These are phyloP conservation scores for Eciton burchellii DNA, from an alignment of 1,140 invertebrate genomes.

Conservation along the genomic window DNA sequence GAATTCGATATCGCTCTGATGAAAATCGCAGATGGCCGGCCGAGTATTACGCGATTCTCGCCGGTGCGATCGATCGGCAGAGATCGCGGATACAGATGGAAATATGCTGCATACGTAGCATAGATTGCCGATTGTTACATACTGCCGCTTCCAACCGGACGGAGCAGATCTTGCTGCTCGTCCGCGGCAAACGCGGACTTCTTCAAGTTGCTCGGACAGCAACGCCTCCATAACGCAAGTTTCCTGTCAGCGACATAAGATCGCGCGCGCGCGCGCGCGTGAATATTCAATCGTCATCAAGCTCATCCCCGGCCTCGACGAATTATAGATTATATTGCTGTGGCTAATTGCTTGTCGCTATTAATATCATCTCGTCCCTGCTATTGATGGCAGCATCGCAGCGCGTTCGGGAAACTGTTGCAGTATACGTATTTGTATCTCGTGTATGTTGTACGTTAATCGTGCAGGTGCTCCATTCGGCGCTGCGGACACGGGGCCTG, in stretches of 20 bases:
- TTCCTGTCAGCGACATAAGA: no score
- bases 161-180: no score
- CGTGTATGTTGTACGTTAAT: conserved; percentile 21
- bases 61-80: background rate
- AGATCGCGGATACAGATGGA: background rate
- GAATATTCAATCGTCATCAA: no score
- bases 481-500: background rate
- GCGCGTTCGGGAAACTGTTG: conserved; percentile 14
- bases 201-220: no score
- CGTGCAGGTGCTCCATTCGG: conserved; percentile 3
- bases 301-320: background rate
- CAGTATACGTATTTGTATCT: no score
- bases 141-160: no score
- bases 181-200: no score
- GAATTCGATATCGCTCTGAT: conserved; percentile 20
- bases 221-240: no score
- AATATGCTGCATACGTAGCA: background rate
- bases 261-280: background rate
- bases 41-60: background rate
- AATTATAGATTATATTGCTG: conserved; percentile 6
- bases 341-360: background rate
- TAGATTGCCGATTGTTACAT: background rate
- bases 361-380: conserved; percentile 31
- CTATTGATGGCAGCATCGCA: conserved; percentile 2
- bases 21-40: conserved; percentile 28